These are phyloP conservation scores for Ischnura elegans DNA, from an alignment of 2,888 invertebrate genomes.

Conservation along the genomic window DNA sequence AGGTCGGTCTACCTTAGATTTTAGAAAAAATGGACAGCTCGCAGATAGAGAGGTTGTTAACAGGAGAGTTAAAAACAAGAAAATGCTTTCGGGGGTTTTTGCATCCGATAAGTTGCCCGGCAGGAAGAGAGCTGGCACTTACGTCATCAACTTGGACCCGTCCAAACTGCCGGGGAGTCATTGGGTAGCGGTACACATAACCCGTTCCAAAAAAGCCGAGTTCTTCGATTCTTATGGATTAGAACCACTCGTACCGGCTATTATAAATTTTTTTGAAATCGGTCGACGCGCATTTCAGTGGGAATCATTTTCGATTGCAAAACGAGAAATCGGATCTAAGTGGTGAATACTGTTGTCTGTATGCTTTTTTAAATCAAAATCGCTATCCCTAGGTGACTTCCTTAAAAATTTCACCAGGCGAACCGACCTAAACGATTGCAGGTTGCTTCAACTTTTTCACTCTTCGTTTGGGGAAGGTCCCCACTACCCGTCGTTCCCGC, in stretches of 20 bases:
- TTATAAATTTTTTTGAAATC: background rate
- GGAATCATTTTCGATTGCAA: background rate
- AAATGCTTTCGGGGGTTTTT: background rate
- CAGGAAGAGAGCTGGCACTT: background rate
- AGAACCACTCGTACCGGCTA: background rate
- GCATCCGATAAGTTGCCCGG: background rate
- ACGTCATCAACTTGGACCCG: constrained; percentile 32
- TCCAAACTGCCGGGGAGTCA: background rate
- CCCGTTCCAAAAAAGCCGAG: background rate
- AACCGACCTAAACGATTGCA: no score
- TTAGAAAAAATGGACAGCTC: background rate
- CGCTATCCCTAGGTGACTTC: no score
- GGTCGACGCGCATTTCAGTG: background rate
- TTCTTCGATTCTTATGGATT: constrained; percentile 16
- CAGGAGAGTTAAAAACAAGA: background rate
- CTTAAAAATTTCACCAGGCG: no score
- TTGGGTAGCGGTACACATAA: background rate
- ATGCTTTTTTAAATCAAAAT: no score
- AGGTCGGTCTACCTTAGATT: background rate
- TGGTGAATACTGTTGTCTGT: no score
- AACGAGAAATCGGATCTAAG: no score
- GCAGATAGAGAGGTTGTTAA: background rate
- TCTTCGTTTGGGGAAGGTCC: no score
- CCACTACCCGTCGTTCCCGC: no score
- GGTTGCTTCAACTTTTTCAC: no score